A percentile compares a stretch with the other conserved stretches of the same genome.
phyloP scores from a whole-genome alignment of 2,113 vertebrate species.

The Uropsilus gracilis region DNA sequence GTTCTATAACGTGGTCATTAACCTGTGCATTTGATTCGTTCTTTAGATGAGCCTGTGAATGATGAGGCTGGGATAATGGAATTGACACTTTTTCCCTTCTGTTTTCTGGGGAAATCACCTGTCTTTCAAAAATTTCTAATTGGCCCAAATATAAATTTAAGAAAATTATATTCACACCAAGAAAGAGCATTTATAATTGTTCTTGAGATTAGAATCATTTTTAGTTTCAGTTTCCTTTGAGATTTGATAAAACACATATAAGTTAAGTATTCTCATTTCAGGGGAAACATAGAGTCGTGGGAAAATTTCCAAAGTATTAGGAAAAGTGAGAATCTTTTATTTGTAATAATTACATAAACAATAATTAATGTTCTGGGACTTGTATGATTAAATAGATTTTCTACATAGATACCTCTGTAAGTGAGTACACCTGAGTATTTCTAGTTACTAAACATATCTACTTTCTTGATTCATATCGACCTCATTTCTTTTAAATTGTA shows the following conservation, averaged over 20 bases:
- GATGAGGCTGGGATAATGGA: neutral
- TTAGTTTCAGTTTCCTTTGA: slow-evolving; percentile 46
- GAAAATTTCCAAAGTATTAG: slow-evolving; percentile 56
- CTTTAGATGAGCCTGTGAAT: neutral
- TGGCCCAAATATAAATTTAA: neutral
- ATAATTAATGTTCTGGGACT: slow-evolving; percentile 70
- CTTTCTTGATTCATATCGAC: slow-evolving; percentile 76
- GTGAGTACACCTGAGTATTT: slow-evolving; percentile 67
- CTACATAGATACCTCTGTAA: slow-evolving; percentile 57
- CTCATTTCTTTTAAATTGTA: slow-evolving; percentile 69
- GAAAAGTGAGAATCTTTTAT: slow-evolving; percentile 65
- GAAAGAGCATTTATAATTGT: neutral
- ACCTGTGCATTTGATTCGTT: neutral
- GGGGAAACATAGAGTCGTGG: neutral
- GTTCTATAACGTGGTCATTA: neutral
- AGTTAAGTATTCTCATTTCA: slow-evolving; percentile 45
- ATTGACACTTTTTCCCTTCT: neutral
- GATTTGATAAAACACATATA: slow-evolving; percentile 49
- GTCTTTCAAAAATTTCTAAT: neutral
- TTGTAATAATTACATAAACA: slow-evolving; percentile 68
- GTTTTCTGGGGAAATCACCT: neutral
- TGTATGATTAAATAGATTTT: slow-evolving; percentile 71
- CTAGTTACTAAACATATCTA: slow-evolving; percentile 67
- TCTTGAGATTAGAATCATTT: slow-evolving; percentile 34
- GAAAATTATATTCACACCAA: neutral